Percentiles rank a stretch among this genome's conserved stretches.
Evolutionary conservation across 2,797 vertebrate species (phyloP).

Genomic region (Oreochromis grahami): DNA sequence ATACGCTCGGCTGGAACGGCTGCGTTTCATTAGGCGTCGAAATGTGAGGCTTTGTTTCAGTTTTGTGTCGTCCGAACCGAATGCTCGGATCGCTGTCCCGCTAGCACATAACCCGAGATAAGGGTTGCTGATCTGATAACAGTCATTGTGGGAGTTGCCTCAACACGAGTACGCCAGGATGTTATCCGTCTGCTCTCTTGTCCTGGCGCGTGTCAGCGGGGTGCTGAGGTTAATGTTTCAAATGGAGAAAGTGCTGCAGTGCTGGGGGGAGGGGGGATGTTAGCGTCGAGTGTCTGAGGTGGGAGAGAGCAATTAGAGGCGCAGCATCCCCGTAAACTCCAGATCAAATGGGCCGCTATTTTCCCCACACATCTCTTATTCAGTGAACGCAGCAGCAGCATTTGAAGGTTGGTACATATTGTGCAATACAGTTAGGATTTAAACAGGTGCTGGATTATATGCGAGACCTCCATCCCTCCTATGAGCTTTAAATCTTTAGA

Average conservation of each 20-base stretch:
- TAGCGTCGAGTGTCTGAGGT: neutral
- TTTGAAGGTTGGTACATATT: neutral
- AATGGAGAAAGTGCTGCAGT: neutral
- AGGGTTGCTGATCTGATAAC: neutral
- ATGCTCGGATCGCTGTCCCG: conserved; percentile 14
- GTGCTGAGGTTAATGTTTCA: neutral
- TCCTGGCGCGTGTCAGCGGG: too few relatives aligned
- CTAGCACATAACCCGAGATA: conserved; percentile 35
- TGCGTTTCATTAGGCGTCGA: conserved; percentile 3
- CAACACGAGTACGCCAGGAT: neutral
- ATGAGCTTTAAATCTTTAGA: neutral
- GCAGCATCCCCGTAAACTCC: conserved; percentile 1
- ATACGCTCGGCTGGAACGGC: neutral
- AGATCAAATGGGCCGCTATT: neutral
- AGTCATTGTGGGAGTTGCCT: neutral
- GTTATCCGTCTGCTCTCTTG: neutral
- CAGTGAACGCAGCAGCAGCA: neutral
- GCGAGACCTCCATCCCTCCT: neutral
- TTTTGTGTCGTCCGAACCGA: neutral
- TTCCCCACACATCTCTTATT: neutral
- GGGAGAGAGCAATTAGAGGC: neutral
- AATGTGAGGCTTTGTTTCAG: neutral
- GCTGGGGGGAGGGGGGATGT: neutral
- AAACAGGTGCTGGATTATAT: neutral
- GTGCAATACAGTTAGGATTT: neutral